phyloP scores from a whole-genome alignment of 2,888 invertebrate genomes.

The Aphodius sticticus region DNA sequence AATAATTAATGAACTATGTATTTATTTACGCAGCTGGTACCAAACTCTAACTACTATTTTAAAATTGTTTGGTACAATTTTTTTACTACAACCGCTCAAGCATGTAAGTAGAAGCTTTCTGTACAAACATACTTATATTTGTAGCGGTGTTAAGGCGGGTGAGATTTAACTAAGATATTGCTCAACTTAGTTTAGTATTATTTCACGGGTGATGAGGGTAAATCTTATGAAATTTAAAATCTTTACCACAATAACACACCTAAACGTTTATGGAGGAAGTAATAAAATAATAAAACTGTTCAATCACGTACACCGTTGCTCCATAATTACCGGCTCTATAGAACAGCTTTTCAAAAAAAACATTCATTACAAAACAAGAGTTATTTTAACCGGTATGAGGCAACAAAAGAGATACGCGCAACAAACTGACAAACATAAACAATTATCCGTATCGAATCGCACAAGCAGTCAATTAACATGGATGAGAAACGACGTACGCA shows the following conservation, averaged over 20 bases:
- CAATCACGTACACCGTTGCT: background rate
- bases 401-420: background rate
- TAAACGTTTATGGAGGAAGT: background rate
- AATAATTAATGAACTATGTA: no score
- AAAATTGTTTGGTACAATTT: no score
- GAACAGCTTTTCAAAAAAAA: background rate
- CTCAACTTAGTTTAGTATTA: background rate
- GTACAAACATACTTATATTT: no score
- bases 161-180: no score
- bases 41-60: no score
- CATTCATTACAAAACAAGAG: background rate
- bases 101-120: no score
- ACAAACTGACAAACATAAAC: background rate
- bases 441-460: background rate
- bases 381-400: background rate
- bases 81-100: no score
- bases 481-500: background rate
- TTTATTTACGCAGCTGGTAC: no score
- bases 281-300: background rate
- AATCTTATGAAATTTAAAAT: background rate
- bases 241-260: background rate
- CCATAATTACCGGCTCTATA: background rate
- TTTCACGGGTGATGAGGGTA: background rate
- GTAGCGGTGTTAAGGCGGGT: no score
- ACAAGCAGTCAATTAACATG: background rate